Evolutionary conservation across 2,113 vertebrate genomes (phyloP), one percentile per base, ranked within the genome.

Genomic region (Lophius piscatorius): DNA sequence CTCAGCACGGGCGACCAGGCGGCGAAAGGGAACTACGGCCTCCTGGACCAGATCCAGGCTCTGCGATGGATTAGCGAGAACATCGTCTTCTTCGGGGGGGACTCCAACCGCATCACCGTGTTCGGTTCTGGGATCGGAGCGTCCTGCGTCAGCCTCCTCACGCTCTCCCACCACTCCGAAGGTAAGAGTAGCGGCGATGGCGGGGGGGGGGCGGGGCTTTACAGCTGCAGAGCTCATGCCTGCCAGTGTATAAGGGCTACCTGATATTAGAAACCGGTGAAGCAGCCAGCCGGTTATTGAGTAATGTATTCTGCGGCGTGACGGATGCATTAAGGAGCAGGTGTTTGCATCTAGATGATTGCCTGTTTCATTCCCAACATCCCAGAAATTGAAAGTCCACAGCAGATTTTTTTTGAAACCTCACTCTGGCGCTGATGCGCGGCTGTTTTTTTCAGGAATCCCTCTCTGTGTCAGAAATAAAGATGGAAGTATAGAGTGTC

Each of bases 1-100:
- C 93, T 99, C 83, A 98, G 97, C 73, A 99, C 97, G 0, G 97
- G 97, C 0, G 97, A 99, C 90, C 97, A 99, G 90, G 97, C 97
- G 23, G 97, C 97, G 63, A 99, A 99, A 86, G 97, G 97, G 67
- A 99, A 99, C 86, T 99, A 99, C 0, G 97, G 97, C 18, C 93
- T 99, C 28, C 89, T 98, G 85, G 97, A 99, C 90, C 97, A 99
- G 91, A 99, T 99, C 74, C 97, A 99, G 91, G 97, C 97, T 0
- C 89, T 98, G 58, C 93, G 97, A 58, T 98, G 97, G 97, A 95
- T 99, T 88, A 99, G 97, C 0, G 97, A 99, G 87, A 99, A 99
- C 83, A 96, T 98, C 18, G 97, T 94, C 77, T 98, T 97, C 93
- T 99, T 99, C 6, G 97, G 97, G 5, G 97, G 97, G 1, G 97